phyloP scores from a whole-genome alignment of 2,888 invertebrate species.

The Cybosia mesomella region DNA sequence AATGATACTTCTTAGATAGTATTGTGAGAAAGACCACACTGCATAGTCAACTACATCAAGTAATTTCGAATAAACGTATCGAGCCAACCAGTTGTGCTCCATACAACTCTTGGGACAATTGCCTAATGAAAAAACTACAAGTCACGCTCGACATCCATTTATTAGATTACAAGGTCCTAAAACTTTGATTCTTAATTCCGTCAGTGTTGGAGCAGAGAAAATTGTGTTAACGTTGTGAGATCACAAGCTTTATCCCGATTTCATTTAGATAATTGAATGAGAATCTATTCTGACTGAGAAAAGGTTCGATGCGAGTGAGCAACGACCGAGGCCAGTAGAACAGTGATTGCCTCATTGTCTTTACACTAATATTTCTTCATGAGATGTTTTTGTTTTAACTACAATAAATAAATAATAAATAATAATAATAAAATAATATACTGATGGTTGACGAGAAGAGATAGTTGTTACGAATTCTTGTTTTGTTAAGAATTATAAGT shows the following conservation, averaged over 20 bases:
- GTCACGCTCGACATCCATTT: conserved; percentile 46
- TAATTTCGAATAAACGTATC: neutral
- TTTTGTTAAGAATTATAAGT: too few species aligned
- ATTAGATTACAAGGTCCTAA: conserved; percentile 59
- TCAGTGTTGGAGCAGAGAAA: conserved; percentile 68
- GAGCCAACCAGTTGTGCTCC: neutral
- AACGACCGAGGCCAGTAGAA: conserved; percentile 54
- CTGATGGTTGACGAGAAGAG: too few species aligned
- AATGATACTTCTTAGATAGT: too few species aligned
- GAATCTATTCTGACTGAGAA: conserved; percentile 81
- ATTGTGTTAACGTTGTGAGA: conserved; percentile 80
- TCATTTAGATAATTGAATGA: conserved; percentile 86
- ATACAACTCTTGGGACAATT: conserved; percentile 17
- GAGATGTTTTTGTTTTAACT: neutral
- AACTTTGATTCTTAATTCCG: conserved; percentile 67
- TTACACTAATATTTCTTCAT: neutral
- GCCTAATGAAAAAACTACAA: conserved; percentile 41
- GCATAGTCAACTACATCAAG: neutral
- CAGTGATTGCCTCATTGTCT: conserved; percentile 15
- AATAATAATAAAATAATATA: too few species aligned
- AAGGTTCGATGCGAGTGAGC: conserved; percentile 68
- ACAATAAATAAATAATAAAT: neutral
- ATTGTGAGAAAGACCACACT: too few species aligned
- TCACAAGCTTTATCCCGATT: conserved; percentile 81
- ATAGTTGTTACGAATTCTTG: too few species aligned